Conservation (phyloP, 2,797 vertebrate genomes). For the Coranthus polyacanthus region DNA sequence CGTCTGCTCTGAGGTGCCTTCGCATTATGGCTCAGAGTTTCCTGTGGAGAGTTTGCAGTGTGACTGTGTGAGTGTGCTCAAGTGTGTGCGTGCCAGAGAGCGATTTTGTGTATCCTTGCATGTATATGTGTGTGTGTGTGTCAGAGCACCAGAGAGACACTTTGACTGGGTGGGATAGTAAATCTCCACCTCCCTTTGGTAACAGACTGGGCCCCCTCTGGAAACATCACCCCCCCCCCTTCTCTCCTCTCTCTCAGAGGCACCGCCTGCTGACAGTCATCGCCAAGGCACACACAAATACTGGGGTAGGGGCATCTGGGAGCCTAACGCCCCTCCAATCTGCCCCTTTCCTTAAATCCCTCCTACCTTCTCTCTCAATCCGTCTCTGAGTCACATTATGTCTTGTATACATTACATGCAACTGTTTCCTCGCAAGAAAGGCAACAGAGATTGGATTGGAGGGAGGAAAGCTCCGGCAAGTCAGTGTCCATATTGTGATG, state of each 20-base stretch:
- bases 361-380: constrained; percentile 49
- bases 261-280: constrained; percentile 85
- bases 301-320: constrained; percentile 80
- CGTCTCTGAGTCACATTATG: constrained; percentile 50
- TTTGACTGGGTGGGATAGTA: constrained; percentile 89
- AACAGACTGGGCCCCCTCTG: constrained; percentile 79
- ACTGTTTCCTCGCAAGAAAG: constrained; percentile 63
- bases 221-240: constrained; percentile 67
- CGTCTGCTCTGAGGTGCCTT: constrained; percentile 86
- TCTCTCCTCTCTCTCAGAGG: constrained; percentile 62
- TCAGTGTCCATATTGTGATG: constrained; percentile 56
- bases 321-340: constrained; percentile 64
- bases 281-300: constrained; percentile 54
- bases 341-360: constrained; percentile 62
- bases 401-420: constrained; percentile 61
- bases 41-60: constrained; percentile 82
- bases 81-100: constrained; percentile 24
- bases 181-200: constrained; percentile 89
- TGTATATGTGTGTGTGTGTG: constrained; percentile 62
- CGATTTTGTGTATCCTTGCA: constrained; percentile 35
- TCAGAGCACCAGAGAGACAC: constrained; percentile 80
- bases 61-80: constrained; percentile 70
- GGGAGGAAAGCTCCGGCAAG: constrained; percentile 42
- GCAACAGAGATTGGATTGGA: constrained; percentile 57
- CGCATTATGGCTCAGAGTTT: constrained; percentile 85